phyloP scores from a whole-genome alignment of 1,140 invertebrate species.

The Drosophila virilis region DNA sequence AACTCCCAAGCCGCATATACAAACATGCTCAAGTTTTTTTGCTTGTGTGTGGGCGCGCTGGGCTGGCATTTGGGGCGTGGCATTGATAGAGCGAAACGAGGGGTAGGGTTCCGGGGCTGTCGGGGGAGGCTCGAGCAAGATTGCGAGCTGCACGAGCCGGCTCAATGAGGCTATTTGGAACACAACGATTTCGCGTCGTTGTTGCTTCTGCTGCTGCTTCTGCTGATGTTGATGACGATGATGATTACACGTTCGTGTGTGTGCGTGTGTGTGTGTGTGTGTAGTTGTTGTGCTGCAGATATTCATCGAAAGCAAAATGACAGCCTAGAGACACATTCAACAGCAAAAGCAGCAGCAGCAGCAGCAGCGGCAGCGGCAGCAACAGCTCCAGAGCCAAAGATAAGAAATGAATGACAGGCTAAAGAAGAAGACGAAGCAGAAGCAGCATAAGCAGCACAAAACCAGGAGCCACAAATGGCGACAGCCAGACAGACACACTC shows the following conservation, averaged over 20 bases:
- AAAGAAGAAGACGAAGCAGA: slow-evolving; percentile 36
- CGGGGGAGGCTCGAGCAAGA: neutral
- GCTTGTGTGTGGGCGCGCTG: slow-evolving; percentile 13
- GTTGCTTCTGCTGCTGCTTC: slow-evolving; percentile 49
- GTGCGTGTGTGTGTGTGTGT: slow-evolving; percentile 19
- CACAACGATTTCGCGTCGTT: slow-evolving; percentile 73
- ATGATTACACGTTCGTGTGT: slow-evolving; percentile 71
- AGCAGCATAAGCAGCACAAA: slow-evolving; percentile 25
- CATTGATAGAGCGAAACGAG: slow-evolving; percentile 30
- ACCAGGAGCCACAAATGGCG: slow-evolving; percentile 33
- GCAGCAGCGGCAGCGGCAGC: neutral
- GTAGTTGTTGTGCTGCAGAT: slow-evolving; percentile 53
- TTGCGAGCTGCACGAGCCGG: slow-evolving; percentile 16
- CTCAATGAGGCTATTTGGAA: slow-evolving; percentile 79
- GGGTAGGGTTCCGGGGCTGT: neutral
- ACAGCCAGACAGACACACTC: too few relatives aligned
- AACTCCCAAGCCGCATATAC: slow-evolving; percentile 54
- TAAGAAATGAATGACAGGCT: slow-evolving; percentile 79
- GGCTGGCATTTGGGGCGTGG: slow-evolving; percentile 10
- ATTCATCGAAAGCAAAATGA: slow-evolving; percentile 84
- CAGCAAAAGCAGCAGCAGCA: slow-evolving; percentile 19
- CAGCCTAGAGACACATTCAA: slow-evolving; percentile 84
- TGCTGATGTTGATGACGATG: slow-evolving; percentile 68
- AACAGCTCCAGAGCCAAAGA: slow-evolving; percentile 56
- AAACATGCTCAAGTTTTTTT: slow-evolving; percentile 50